Base-by-base conservation (phyloP, 2,888 invertebrate genomes). In the Caenorhabditis imperialis region DNA sequence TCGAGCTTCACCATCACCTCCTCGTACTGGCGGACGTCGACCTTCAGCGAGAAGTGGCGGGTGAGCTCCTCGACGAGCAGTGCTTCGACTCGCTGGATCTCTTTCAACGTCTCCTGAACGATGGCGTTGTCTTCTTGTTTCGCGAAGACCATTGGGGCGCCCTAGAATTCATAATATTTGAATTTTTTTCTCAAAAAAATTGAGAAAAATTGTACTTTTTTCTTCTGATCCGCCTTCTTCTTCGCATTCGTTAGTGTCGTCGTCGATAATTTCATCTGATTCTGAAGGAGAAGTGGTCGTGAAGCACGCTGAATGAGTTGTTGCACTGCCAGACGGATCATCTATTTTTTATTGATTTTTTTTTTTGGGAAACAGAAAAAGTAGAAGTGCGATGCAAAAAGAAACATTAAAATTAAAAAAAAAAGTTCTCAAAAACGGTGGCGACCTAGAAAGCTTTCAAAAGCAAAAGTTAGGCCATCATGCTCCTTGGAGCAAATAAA, bases 11-110 rank as follows among this genome's bases (percentile, higher is more conserved):
- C 84, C 38, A 75, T 57, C 7, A 85, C 55, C 10, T 83, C 79
- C 63, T 85, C 85, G 51, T 83, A 85, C 8, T 74, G 69, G 0
- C 85, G 76, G 20, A 85, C 65, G 51, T 85, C 84, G n/a, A 84
- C 77, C 58, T 80, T 77, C 14, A 80, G 45, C 6, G 77, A 75
- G 35, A 83, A 82, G 44, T 81, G 82, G 33, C 67, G 30, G 2
- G 63, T 55, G 23, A 75, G 51, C 27, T 75, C 67, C 22, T 75
- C 71, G 2, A 48, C 51, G 12, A 84, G 70, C 6, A 71, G 35
- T 1, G 25, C 35, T 58, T 82, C 84, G 33, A 81, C 40, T 22
- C 55, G 35, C 44, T 60, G 58, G 58, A 84, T 78, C 47, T 83
- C 79, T 22, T 77, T 77, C n/a, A 69, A 23, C 6, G 79, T 70